Base-by-base conservation (phyloP, 2,113 vertebrate species). In the Phalacrocorax brasilianus region DNA sequence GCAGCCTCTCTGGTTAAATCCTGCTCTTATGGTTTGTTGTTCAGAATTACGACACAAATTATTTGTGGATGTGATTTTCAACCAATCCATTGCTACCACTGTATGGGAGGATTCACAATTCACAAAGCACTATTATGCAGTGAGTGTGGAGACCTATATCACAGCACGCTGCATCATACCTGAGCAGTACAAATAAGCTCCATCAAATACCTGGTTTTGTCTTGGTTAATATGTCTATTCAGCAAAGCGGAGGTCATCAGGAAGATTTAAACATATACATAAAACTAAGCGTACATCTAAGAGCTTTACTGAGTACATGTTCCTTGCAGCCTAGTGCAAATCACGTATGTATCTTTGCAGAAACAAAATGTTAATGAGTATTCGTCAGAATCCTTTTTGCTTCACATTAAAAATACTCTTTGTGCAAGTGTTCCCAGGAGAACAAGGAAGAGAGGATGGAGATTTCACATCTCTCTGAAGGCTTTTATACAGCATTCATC, bases 281-380 rank as follows among this genome's bases (percentile, higher is more conserved):
- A 95, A 92, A 93, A 85, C 65, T 94, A 75, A 94, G 83, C 70
- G 58, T 78, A 94, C 73, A 82, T 95, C 73, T 91, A 78, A 93
- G 83, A 74, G 86, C 76, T 92, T 74, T 90, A 53, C 88, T 71
- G 85, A 93, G 59, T 62, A 38, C 52, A 8, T 4, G 76, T 65
- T 83, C 89, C 92, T 93, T 70, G 68, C 92, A 96, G 92, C 79
- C 88, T 68, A 53, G 72, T 63, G 90, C 91, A 88, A 91, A 94
- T 95, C 88, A 91, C 75, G 90, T 88, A 81, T 90, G 73, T 73
- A 91, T 96, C 91, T 83, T 58, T 23, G 92, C 88, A 88, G 93
- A 96, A 96, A 94, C 96, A 96, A 95, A 94, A 97, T 96, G 90
- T 96, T 96, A 96, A 97, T 94, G 94, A 97, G 96, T 42, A 94